Evolutionary conservation across 2,113 vertebrate genomes (phyloP).

Genomic region (Sebastes schlegelii): DNA sequence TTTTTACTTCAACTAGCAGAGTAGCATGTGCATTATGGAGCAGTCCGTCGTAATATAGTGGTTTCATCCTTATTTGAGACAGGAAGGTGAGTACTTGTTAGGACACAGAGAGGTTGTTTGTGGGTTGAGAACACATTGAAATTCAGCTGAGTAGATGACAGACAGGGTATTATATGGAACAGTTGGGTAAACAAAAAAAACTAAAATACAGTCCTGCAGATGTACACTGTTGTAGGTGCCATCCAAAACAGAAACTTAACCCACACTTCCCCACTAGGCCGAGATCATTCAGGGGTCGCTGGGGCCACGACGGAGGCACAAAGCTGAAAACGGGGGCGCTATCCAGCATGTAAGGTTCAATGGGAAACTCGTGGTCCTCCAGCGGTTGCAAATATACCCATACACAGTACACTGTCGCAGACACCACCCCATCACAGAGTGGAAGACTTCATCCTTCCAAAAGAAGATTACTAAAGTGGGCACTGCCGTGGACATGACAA

Average conservation of each 20-base stretch:
- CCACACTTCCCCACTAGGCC: conserved; percentile 23
- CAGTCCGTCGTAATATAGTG: conserved; percentile 15
- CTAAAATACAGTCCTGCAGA: conserved; percentile 16
- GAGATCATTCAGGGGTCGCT: conserved; percentile 60
- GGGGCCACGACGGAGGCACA: conserved; percentile 64
- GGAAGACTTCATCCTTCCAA: conserved; percentile 11
- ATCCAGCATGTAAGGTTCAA: conserved; percentile 12
- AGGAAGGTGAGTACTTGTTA: conserved; percentile 46
- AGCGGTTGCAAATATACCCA: conserved; percentile 9
- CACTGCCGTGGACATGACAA: conserved; percentile 65
- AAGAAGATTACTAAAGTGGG: conserved; percentile 45
- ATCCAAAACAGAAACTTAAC: conserved; percentile 40
- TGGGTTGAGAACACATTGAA: background rate
- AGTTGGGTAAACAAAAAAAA: conserved; percentile 14
- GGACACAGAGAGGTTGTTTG: conserved; percentile 32
- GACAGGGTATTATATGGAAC: background rate
- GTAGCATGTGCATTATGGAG: conserved; percentile 35
- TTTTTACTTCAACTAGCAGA: conserved; percentile 48
- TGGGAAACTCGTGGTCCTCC: conserved; percentile 18
- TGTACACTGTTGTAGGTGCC: conserved; percentile 20
- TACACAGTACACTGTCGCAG: background rate
- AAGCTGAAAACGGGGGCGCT: conserved; percentile 44
- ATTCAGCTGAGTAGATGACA: conserved; percentile 11
- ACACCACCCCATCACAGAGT: background rate
- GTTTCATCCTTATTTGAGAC: conserved; percentile 41